Conservation (phyloP, 1,140 invertebrate species). For the Melitaea cinxia region DNA sequence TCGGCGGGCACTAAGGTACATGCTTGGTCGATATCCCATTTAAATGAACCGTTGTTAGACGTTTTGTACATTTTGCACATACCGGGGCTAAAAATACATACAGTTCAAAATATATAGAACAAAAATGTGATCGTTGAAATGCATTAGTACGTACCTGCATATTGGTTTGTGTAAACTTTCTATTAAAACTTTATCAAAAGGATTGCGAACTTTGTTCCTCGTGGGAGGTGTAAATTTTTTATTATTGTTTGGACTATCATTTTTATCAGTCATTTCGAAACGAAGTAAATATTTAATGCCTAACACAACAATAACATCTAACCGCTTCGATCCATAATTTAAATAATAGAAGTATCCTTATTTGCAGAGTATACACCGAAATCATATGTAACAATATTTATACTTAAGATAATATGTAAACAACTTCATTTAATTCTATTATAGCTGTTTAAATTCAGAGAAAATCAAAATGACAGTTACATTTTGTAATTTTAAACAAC, state of each 20-base stretch:
- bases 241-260: slow-evolving; percentile 55
- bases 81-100: slow-evolving; percentile 62
- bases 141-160: slow-evolving; percentile 68
- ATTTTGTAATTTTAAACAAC: background rate
- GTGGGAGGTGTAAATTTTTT: slow-evolving; percentile 72
- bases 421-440: no score
- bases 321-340: background rate
- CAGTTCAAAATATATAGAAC: background rate
- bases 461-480: background rate
- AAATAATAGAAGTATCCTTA: background rate
- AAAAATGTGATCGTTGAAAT: background rate
- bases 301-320: slow-evolving; percentile 1
- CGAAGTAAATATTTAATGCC: slow-evolving; percentile 34
- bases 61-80: slow-evolving; percentile 80
- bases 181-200: slow-evolving; percentile 77
- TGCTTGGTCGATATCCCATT: slow-evolving; percentile 79
- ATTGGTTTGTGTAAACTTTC: slow-evolving; percentile 74
- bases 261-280: slow-evolving; percentile 72
- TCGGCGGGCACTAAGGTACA: slow-evolving; percentile 72
- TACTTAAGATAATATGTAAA: no score
- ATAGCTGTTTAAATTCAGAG: no score
- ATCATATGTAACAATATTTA: background rate
- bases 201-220: slow-evolving; percentile 73
- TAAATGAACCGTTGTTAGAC: slow-evolving; percentile 62
- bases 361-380: background rate